Evolutionary conservation across 2,888 invertebrate species (phyloP), one percentile per base, ranked within the genome.

Genomic region (Uloborus plumipes): DNA sequence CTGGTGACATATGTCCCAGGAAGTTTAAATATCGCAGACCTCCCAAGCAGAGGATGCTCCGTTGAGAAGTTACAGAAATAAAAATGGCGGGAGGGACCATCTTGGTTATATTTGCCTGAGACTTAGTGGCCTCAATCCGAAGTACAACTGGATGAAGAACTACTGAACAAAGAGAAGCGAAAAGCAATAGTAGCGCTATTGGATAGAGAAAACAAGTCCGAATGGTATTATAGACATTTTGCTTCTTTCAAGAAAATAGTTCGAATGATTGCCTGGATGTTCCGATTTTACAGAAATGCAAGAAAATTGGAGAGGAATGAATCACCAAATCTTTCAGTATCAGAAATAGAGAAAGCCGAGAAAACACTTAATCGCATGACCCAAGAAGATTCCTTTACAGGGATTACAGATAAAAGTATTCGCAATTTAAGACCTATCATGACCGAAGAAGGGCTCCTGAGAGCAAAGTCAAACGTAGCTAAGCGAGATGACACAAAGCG

Each of bases 51-150:
- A 58, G 59, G 47, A 39, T 59, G 58, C 18, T 39, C 18, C 14
- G 14, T 16, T 11, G 7, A 51, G 16, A 18, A 15, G 16, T 53
- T 55, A 15, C 1, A 13, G 49, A 50, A 71, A 13, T 20, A 18
- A 20, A 71, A 39, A 61, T 71, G 61, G 61, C 61, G 71, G 61
- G 71, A 71, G 71, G 71, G 26, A 9, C 50, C 61, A 9, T 18
- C n/a, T 22, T 50, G n/a, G n/a, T n/a, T n/a, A n/a, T n/a, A n/a
- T n/a, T n/a, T n/a, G n/a, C n/a, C n/a, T n/a, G n/a, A n/a, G 26
- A 4, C 2, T 4, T 6, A n/a, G 3, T 53, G 53, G 15, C 53
- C 15, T 4, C 53, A 53, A 9, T 18, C 31, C 9, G 15, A 16
- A 70, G 31, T 16, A 70, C 16, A 39, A 14, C 50, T 26, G 7